phyloP scores from a whole-genome alignment of 2,888 invertebrate genomes.

The Erannis defoliaria region DNA sequence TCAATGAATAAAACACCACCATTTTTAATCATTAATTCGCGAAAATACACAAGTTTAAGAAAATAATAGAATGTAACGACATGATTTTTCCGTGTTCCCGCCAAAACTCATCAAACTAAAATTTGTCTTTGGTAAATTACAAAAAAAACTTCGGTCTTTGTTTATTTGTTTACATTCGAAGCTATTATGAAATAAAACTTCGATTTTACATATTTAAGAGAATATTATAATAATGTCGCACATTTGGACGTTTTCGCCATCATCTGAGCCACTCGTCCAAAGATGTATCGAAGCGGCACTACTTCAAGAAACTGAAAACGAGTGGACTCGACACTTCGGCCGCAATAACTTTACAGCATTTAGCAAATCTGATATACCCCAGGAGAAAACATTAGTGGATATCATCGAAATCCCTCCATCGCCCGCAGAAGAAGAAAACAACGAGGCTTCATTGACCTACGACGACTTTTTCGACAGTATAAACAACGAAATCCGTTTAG shows the following conservation, averaged over 20 bases:
- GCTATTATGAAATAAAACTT: no score
- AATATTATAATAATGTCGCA: conserved; percentile 51
- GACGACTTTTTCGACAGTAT: conserved; percentile 54
- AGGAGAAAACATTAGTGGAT: conserved; percentile 11
- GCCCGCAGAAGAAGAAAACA: conserved; percentile 22
- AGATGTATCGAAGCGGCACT: conserved; percentile 52
- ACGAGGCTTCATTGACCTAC: conserved; percentile 27
- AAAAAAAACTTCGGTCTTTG: no score
- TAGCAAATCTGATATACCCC: neutral
- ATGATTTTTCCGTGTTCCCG: no score
- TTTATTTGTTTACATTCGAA: neutral
- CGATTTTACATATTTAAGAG: no score
- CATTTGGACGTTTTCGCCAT: conserved; percentile 61
- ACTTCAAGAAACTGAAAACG: conserved; percentile 52
- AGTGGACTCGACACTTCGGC: conserved; percentile 60
- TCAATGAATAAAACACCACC: no score
- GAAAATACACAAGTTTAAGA: no score
- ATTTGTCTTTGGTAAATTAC: no score
- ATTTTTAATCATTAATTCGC: no score
- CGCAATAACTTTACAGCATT: conserved; percentile 32
- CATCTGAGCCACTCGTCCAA: conserved; percentile 50
- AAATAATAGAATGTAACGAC: no score
- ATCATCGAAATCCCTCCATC: conserved; percentile 9
- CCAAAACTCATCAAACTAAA: no score
- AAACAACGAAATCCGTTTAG: conserved; percentile 54